phyloP scores from a whole-genome alignment of 2,888 invertebrate genomes.

The Pyrochroa serraticornis region DNA sequence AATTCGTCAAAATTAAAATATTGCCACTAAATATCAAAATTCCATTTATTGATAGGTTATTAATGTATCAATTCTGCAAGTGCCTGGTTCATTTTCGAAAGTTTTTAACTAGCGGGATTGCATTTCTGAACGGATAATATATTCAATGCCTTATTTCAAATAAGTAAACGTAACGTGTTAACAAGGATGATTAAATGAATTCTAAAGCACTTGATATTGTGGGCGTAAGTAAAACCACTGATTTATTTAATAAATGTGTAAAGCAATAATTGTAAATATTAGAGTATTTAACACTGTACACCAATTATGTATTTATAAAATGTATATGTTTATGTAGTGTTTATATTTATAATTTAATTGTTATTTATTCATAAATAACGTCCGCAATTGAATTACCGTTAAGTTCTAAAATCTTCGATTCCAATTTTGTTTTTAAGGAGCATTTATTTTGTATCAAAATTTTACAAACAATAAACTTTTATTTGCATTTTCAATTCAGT shows the following conservation, averaged over 20 bases:
- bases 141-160: too few species aligned
- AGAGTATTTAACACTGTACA: slow-evolving; percentile 5
- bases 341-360: slow-evolving; percentile 18
- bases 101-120: too few species aligned
- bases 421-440: background rate
- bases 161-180: too few species aligned
- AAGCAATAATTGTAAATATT: slow-evolving; percentile 23
- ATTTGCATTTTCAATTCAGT: slow-evolving; percentile 13
- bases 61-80: too few species aligned
- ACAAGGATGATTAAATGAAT: too few species aligned
- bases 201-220: too few species aligned
- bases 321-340: slow-evolving; percentile 4
- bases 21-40: too few species aligned
- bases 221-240: too few species aligned
- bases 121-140: too few species aligned
- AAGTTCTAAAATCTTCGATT: slow-evolving; percentile 1
- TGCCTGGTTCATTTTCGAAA: too few species aligned
- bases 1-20: too few species aligned
- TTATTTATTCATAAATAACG: slow-evolving; percentile 18
- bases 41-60: too few species aligned
- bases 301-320: background rate
- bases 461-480: slow-evolving; percentile 20
- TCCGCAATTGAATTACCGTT: slow-evolving; percentile 13
- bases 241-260: slow-evolving; percentile 2
- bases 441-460: slow-evolving; percentile 22